A percentile compares a stretch with the other conserved stretches of the same genome.
Conservation (phyloP, 1,140 invertebrate species). For the Aphelenchoides fujianensis region DNA sequence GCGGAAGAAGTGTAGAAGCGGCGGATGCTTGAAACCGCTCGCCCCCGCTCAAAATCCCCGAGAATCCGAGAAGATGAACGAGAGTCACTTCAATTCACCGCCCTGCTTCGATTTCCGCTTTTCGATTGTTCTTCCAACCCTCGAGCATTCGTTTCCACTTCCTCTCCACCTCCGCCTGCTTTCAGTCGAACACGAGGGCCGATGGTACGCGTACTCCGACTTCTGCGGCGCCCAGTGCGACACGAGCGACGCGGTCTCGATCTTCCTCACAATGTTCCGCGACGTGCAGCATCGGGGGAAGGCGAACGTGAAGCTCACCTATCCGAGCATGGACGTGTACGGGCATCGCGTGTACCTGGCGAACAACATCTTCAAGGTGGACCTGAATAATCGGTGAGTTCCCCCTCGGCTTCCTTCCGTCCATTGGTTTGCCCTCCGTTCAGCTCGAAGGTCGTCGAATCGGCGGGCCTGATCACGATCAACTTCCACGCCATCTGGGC, state of each 20-base stretch:
- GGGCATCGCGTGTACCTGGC: conserved; percentile 58
- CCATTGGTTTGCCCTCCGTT: conserved; percentile 19
- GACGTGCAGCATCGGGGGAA: conserved; percentile 55
- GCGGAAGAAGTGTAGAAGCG: too few relatives aligned
- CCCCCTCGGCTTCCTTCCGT: not conserved
- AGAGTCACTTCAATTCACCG: too few relatives aligned
- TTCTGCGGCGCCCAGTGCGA: conserved; percentile 62
- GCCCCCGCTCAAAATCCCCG: too few relatives aligned
- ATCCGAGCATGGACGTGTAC: conserved; percentile 59
- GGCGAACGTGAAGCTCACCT: conserved; percentile 58
- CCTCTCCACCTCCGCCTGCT: not conserved
- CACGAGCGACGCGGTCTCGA: conserved; percentile 58
- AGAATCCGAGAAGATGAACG: too few relatives aligned
- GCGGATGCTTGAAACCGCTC: too few relatives aligned
- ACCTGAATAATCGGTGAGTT: conserved; percentile 52
- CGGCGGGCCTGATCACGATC: conserved; percentile 50
- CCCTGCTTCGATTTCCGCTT: too few relatives aligned
- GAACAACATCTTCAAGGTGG: conserved; percentile 59
- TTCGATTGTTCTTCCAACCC: too few relatives aligned
- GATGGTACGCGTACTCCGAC: conserved; percentile 53
- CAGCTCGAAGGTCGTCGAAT: conserved; percentile 57
- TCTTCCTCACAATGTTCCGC: conserved; percentile 57
- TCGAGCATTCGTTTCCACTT: too few relatives aligned
- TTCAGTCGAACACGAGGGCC: conserved; percentile 49
- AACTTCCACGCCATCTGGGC: conserved; percentile 60